These are phyloP conservation scores for Zoanthus gigantus DNA, from an alignment of 92 coral and sea anemone species.

Conservation along the genomic window DNA sequence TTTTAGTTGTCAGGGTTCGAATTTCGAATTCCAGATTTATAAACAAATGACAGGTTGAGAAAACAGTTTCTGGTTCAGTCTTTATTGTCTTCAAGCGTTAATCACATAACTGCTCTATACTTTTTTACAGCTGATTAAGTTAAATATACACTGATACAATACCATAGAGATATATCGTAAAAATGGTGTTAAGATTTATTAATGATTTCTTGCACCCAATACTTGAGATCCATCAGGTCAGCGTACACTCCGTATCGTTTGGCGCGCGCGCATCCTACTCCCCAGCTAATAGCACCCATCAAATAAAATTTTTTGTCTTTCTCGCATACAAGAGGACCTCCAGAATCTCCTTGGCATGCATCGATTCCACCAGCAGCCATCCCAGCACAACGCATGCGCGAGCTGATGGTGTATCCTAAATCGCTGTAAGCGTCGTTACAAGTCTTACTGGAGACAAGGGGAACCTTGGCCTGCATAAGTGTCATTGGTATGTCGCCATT, in stretches of 20 bases:
- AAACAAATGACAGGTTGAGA: too few species aligned
- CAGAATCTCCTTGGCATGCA: constrained; percentile 95
- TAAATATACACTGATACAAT: not conserved
- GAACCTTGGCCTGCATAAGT: constrained; percentile 73
- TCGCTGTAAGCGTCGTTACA: constrained; percentile 72
- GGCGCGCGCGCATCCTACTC: constrained; percentile 92
- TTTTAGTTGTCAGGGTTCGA: too few species aligned
- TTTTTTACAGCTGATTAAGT: not conserved
- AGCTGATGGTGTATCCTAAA: constrained; percentile 73
- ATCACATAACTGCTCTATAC: not conserved
- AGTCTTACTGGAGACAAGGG: constrained; percentile 72
- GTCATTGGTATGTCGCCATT: constrained; percentile 62
- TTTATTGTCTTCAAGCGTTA: not conserved
- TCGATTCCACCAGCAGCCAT: constrained; percentile 77
- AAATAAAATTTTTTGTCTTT: constrained; percentile 71
- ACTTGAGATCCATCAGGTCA: constrained; percentile 83
- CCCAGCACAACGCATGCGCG: constrained; percentile 96
- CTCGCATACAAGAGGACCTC: constrained; percentile 89
- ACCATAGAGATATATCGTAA: too few species aligned
- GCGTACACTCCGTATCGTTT: constrained; percentile 93
- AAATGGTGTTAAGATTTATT: not conserved
- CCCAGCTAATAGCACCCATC: constrained; percentile 92
- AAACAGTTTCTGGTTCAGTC: not conserved
- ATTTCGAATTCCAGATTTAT: too few species aligned
- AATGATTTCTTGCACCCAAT: constrained; percentile 82